Base-by-base conservation (phyloP, 2,797 vertebrate genomes). In the Telmatherina bonti region DNA sequence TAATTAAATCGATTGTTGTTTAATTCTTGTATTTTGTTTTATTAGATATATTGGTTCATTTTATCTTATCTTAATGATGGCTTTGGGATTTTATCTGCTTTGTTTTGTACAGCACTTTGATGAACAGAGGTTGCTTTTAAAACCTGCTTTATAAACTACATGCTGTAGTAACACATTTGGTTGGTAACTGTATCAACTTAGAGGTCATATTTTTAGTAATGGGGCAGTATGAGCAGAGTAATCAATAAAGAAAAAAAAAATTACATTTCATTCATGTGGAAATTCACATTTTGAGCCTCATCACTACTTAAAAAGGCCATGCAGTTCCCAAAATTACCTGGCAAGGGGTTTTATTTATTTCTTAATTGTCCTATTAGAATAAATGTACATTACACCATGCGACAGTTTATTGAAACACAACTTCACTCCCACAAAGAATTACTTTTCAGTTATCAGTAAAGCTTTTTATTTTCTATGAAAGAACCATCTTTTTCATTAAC, bases 171-270 rank as follows among this genome's bases (percentile, higher is more conserved):
- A 41, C 4, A 1, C 12, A 4, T 74, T 61, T 36, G 71, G 30
- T 31, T 31, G 30, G 30, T 31, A 7, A 33, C 33, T 33, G 33
- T 7, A 33, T 7, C 33, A 33, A 33, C 33, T 6, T 7, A 33
- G 5, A 4, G 5, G 33, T 33, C 33, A 1, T 33, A 5, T 33
- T 33, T 33, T 33, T 8, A 15, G 7, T 30, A 54, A n/a, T 18
- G 8, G 20, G 30, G 7, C 9, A 20, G 12, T 33, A 30, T 33
- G 10, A 4, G 22, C 47, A 12, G 12, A 35, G 15, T 27, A 57
- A 18, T 9, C n/a, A 31, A 16, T 5, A 24, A n/a, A n/a, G 33
- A 70, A 45, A 16, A 15, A 70, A 61, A 62, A 30, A 60, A 69
- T 20, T 49, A 12, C 30, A 8, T 29, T 43, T 45, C 18, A 30